These are phyloP conservation scores for Andrena cerasifolii DNA, from an alignment of 1,140 invertebrate genomes.

Conservation along the genomic window DNA sequence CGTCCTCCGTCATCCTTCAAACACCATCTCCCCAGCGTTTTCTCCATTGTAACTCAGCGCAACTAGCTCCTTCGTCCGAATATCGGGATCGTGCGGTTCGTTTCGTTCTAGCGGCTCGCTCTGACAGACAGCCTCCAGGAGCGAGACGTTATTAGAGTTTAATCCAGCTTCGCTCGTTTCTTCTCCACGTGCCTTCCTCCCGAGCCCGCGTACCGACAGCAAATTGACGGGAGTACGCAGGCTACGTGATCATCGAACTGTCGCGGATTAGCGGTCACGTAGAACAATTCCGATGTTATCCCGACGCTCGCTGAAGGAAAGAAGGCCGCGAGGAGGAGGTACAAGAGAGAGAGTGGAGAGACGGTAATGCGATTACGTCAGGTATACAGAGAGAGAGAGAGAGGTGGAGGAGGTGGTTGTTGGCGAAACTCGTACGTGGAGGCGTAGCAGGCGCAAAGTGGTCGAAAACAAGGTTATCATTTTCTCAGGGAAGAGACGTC, in stretches of 20 bases:
- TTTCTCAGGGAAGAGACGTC: constrained; percentile 65
- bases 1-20: constrained; percentile 19
- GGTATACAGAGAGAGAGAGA: constrained; percentile 14
- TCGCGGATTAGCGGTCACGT: constrained; percentile 61
- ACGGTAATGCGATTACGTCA: constrained; percentile 61
- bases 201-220: neutral
- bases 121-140: too few species aligned
- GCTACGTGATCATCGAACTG: constrained; percentile 43
- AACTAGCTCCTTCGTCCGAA: neutral
- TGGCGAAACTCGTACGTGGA: constrained; percentile 57
- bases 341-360: constrained; percentile 14
- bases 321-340: neutral
- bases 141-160: neutral
- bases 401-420: constrained; percentile 24
- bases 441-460: constrained; percentile 57
- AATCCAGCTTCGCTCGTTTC: neutral
- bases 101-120: too few species aligned
- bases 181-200: too few species aligned
- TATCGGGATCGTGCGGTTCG: neutral
- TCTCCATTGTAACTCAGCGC: constrained; percentile 15
- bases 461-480: constrained; percentile 70
- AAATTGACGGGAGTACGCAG: constrained; percentile 24
- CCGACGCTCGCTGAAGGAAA: constrained; percentile 32
- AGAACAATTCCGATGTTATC: constrained; percentile 61
- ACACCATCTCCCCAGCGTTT: neutral